Evolutionary conservation across 1,140 invertebrate genomes (phyloP).

Genomic region (Drosophila sp.): DNA sequence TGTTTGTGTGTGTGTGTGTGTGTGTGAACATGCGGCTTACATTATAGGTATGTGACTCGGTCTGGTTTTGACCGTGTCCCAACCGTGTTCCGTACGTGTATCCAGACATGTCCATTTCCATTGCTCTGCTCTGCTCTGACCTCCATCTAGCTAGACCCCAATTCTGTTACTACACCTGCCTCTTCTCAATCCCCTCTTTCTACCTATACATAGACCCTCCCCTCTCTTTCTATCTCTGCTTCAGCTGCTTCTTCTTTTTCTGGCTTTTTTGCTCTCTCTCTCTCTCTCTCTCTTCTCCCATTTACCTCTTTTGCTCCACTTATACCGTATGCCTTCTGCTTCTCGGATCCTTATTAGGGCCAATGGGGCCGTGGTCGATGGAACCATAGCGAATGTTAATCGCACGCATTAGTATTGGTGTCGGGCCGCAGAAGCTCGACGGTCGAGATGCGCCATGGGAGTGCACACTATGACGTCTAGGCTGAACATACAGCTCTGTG

Average conservation of each 20-base stretch:
- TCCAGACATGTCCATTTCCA: slow-evolving; percentile 22
- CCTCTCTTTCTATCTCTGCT: no score
- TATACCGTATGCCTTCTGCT: neutral
- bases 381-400: slow-evolving; percentile 75
- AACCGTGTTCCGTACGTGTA: slow-evolving; percentile 24
- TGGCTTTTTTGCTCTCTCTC: neutral
- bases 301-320: neutral
- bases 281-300: neutral
- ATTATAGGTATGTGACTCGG: slow-evolving; percentile 20
- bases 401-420: slow-evolving; percentile 81
- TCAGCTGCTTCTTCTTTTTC: neutral
- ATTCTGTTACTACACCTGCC: neutral
- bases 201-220: no score
- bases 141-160: slow-evolving; percentile 10
- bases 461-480: slow-evolving; percentile 36
- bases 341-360: neutral
- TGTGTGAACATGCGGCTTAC: slow-evolving; percentile 34
- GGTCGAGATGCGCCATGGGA: slow-evolving; percentile 52
- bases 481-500: neutral
- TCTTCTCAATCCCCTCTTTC: neutral
- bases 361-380: slow-evolving; percentile 17
- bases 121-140: slow-evolving; percentile 30
- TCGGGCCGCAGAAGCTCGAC: slow-evolving; percentile 62
- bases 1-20: slow-evolving; percentile 26
- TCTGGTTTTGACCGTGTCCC: slow-evolving; percentile 37